phyloP scores from a whole-genome alignment of 2,113 vertebrate genomes.

The Chascanopsetta lugubris region DNA sequence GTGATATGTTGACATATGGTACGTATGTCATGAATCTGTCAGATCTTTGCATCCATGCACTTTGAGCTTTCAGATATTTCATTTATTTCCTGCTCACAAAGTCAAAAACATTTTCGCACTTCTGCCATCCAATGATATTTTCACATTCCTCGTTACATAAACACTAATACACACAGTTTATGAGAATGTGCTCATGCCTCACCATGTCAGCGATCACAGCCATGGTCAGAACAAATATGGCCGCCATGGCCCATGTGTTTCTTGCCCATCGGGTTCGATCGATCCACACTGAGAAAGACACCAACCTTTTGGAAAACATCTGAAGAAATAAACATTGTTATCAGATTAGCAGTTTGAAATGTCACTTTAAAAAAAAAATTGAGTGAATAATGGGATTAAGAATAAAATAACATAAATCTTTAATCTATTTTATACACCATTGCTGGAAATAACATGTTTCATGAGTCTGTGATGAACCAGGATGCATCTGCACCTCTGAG shows the following conservation, averaged over 20 bases:
- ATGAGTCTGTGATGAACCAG: no score
- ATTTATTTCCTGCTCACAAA: no score
- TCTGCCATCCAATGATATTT: no score
- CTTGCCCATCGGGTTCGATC: constrained; percentile 94
- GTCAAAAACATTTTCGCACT: no score
- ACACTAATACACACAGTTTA: background rate
- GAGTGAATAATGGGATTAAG: no score
- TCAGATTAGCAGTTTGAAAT: background rate
- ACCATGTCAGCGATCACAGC: constrained; percentile 94
- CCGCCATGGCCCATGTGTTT: constrained; percentile 95
- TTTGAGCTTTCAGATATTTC: background rate
- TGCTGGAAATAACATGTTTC: no score
- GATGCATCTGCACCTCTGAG: no score
- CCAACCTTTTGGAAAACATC: constrained; percentile 89
- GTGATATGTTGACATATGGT: background rate
- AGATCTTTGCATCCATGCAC: background rate
- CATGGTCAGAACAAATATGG: constrained; percentile 92
- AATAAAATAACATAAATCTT: no score
- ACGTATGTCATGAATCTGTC: background rate
- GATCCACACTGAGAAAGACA: constrained; percentile 94
- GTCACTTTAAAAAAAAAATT: no score
- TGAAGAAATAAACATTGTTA: constrained; percentile 49
- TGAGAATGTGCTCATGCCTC: background rate
- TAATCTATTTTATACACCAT: no score
- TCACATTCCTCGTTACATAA: constrained; percentile 1